phyloP scores from a whole-genome alignment of 2,888 invertebrate genomes.

The Asteroscopus sphinx region DNA sequence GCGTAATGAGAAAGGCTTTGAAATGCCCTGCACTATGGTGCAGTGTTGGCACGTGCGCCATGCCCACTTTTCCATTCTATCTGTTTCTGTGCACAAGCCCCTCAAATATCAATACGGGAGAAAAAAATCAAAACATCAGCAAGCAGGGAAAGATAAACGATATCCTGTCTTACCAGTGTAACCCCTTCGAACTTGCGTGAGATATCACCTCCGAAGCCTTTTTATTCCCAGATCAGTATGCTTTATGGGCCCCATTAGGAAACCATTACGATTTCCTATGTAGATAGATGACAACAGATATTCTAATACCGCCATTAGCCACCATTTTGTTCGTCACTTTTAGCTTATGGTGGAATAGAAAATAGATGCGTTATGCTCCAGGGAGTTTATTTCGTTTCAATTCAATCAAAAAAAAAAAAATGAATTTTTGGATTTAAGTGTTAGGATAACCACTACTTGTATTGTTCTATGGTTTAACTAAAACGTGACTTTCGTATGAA shows the following conservation, averaged over 20 bases:
- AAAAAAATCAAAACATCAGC: constrained; percentile 6
- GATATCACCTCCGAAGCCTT: constrained; percentile 36
- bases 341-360: background rate
- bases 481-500: too few relatives aligned
- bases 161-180: constrained; percentile 21
- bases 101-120: background rate
- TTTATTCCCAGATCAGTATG: constrained; percentile 36
- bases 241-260: constrained; percentile 42
- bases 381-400: constrained; percentile 3
- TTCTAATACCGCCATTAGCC: constrained; percentile 21
- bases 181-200: constrained; percentile 23
- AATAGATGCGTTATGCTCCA: constrained; percentile 2
- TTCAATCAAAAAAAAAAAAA: constrained; percentile 3
- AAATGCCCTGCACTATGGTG: too few relatives aligned
- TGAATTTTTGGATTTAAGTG: background rate
- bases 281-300: constrained; percentile 26
- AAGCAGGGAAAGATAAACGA: constrained; percentile 14
- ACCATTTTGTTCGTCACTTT: constrained; percentile 3
- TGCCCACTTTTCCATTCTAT: too few relatives aligned
- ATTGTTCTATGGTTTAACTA: too few relatives aligned
- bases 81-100: too few relatives aligned
- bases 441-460: too few relatives aligned
- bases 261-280: constrained; percentile 40
- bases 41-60: too few relatives aligned
- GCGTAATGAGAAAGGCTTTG: too few relatives aligned